Evolutionary conservation across 1,140 invertebrate genomes (phyloP), one percentile per base, ranked within the genome.

Genomic region (Chlorops oryzae): DNA sequence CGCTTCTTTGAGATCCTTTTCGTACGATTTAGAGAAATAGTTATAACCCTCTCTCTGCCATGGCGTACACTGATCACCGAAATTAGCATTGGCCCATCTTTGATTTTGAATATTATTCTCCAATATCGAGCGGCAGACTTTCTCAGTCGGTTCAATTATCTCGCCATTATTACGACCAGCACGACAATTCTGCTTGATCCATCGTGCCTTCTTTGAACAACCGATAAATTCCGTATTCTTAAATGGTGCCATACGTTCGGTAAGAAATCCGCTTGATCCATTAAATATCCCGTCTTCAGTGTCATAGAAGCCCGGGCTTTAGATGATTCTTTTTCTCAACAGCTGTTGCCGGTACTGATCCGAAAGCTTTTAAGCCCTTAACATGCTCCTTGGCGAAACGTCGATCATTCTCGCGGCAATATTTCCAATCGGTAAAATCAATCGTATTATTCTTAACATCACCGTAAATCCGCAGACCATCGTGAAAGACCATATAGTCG

Each of bases 401-500:
- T 6, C 43, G 43, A 45, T 45, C 43, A 13, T 32, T 3, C 23
- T 34, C 23, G 7, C 23, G n/a, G n/a, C 43, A 45, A 45, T 45
- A 45, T 34, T 45, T 45, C 43, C 43, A 45, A n/a, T 10, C 21
- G 5, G 15, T 32, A 45, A 45, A 45, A 45, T 45, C 43, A 13
- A 28, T 21, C 21, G 5, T n/a, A 12, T 5, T 22, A 3, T 22
- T 10, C 13, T 35, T n/a, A 34, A 45, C 10, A 6, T 2, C 12
- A 4, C 13, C 43, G 9, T 5, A 22, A 0, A 66, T 51, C 2
- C 9, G 5, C 23, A 65, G 44, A 0, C 27, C 18, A 38, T 66
- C 63, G 15, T 24, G 41, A 18, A 66, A 66, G 7, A 15, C 22
- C 3, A 63, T 60, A 4, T 52, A n/a, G 1, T 23, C n/a, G 4